Evolutionary conservation across 2,888 invertebrate species (phyloP).

Genomic region (Elysia crispata): DNA sequence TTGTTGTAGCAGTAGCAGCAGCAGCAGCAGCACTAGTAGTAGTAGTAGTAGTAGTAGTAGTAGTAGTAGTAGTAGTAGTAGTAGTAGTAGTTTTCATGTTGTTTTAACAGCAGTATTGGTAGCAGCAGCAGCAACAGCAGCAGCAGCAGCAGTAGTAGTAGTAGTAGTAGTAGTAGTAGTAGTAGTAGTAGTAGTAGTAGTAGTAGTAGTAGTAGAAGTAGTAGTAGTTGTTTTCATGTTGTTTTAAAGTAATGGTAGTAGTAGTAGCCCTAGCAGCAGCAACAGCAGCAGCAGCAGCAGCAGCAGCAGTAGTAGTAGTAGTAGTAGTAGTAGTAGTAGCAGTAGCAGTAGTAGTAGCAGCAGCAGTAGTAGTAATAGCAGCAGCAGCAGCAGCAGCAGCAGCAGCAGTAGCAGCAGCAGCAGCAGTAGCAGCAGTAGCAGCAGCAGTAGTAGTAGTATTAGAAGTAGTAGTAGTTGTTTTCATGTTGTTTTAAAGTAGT

Average conservation of each 20-base stretch:
- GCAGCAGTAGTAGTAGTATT: too few relatives aligned
- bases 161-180: slow-evolving; percentile 43
- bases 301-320: slow-evolving; percentile 41
- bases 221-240: slow-evolving; percentile 20
- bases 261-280: slow-evolving; percentile 38
- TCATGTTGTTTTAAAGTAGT: too few relatives aligned
- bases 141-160: slow-evolving; percentile 19
- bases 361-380: too few relatives aligned
- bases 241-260: too few relatives aligned
- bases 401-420: too few relatives aligned
- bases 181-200: slow-evolving; percentile 38
- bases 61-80: slow-evolving; percentile 9
- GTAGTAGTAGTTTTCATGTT: too few relatives aligned
- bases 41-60: slow-evolving; percentile 37
- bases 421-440: too few relatives aligned
- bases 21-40: too few relatives aligned
- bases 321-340: slow-evolving; percentile 40
- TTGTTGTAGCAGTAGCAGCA: too few relatives aligned
- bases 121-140: not conserved
- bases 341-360: slow-evolving; percentile 28
- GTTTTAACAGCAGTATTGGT: too few relatives aligned
- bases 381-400: too few relatives aligned
- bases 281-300: slow-evolving; percentile 39
- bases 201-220: slow-evolving; percentile 39
- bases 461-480: too few relatives aligned